Conservation (phyloP, 2,888 invertebrate genomes). For the Ischnura elegans region DNA sequence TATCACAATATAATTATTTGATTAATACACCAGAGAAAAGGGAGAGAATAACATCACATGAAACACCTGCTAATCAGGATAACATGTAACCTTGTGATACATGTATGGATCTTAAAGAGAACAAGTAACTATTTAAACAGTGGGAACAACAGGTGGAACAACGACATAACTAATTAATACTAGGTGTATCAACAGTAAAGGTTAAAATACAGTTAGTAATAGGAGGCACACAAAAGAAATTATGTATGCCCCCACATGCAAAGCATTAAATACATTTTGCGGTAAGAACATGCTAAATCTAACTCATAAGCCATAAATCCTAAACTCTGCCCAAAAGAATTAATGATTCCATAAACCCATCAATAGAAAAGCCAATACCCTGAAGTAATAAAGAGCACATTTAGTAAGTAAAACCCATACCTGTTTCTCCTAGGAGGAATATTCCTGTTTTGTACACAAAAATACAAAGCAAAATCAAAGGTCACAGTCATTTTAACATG, state of each 20-base stretch:
- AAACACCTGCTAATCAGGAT: background rate
- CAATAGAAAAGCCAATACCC: conserved; percentile 45
- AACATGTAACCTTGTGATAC: background rate
- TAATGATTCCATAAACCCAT: conserved; percentile 45
- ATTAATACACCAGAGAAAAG: background rate
- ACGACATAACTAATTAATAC: conserved; percentile 39
- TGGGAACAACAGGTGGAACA: background rate
- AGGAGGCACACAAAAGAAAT: background rate
- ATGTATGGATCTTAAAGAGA: background rate
- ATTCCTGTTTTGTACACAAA: conserved; percentile 69
- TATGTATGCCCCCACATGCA: conserved; percentile 40
- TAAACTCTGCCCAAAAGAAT: conserved; percentile 44
- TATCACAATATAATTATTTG: conserved; percentile 4
- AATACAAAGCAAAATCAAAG: conserved; percentile 68
- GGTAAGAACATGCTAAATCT: conserved; percentile 52
- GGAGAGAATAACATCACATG: background rate
- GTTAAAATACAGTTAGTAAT: conserved; percentile 3
- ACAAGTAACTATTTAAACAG: background rate
- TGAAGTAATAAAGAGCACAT: conserved; percentile 48
- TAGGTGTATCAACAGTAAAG: conserved; percentile 18
- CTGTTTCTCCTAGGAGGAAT: conserved; percentile 70
- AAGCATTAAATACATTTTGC: conserved; percentile 47
- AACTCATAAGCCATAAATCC: conserved; percentile 58
- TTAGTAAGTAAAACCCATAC: conserved; percentile 68
- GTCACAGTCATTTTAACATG: conserved; percentile 38